These are phyloP conservation scores for Miniopterus natalensis DNA, from an alignment of 2,113 vertebrate species.

Conservation along the genomic window DNA sequence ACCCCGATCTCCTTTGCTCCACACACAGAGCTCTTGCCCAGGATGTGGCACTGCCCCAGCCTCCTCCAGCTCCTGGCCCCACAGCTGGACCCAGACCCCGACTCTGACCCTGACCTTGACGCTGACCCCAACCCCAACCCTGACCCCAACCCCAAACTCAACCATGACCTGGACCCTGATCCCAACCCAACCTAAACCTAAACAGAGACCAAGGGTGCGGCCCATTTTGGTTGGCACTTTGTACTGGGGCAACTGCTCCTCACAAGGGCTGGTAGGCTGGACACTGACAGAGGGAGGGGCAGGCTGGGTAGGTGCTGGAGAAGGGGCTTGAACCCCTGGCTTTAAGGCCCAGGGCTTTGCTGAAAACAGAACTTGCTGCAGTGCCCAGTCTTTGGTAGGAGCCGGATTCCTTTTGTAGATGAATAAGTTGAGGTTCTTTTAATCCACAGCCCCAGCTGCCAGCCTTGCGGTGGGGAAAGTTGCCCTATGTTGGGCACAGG, in stretches of 20 bases:
- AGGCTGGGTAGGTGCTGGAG: background rate
- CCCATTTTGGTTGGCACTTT: background rate
- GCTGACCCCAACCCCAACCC: no score
- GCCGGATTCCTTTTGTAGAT: fast-evolving
- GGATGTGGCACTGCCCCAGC: fast-evolving
- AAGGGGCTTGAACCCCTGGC: background rate
- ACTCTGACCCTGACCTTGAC: no score
- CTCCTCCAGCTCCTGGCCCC: background rate
- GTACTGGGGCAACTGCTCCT: background rate
- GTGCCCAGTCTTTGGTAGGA: fast-evolving
- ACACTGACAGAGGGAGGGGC: no score
- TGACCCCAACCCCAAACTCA: background rate
- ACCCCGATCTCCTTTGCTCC: fast-evolving
- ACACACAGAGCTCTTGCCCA: background rate
- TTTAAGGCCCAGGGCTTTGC: background rate
- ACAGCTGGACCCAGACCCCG: background rate
- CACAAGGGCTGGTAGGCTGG: background rate
- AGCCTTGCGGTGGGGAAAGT: background rate
- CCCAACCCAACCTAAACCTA: fast-evolving
- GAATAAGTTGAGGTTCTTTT: background rate
- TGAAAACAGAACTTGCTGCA: background rate
- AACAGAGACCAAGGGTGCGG: fast-evolving
- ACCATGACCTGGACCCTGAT: background rate
- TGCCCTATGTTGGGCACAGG: background rate
- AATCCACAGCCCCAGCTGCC: no score